Evolutionary conservation across 2,113 vertebrate genomes (phyloP).

Genomic region (Oophaga pumilio): DNA sequence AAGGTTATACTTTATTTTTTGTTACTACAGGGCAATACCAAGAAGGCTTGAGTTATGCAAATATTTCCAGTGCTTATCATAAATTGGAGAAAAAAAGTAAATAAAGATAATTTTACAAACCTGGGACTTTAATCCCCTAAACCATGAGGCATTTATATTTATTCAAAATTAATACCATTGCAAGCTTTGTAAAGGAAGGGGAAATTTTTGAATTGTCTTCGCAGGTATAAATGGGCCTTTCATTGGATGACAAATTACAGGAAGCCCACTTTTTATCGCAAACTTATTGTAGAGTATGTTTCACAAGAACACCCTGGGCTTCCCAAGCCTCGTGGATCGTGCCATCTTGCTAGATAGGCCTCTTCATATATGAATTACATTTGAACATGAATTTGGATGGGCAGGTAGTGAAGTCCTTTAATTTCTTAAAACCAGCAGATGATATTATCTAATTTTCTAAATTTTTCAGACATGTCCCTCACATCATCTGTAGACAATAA

Average conservation of each 20-base stretch:
- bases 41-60: background rate
- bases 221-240: background rate
- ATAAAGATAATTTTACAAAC: background rate
- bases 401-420: no score
- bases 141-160: no score
- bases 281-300: background rate
- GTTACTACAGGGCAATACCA: slow-evolving; percentile 55
- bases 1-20: slow-evolving; percentile 84
- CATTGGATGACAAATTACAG: background rate
- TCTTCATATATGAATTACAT: no score
- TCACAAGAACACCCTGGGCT: background rate
- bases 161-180: background rate
- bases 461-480: no score
- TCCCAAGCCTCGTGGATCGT: no score
- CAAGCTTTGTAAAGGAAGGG: background rate
- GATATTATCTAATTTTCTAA: no score
- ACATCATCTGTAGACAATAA: no score
- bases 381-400: no score
- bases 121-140: background rate
- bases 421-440: no score
- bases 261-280: background rate
- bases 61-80: background rate
- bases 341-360: no score
- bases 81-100: background rate
- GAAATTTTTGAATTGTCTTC: background rate